Conservation (phyloP, 1,140 invertebrate species). For the Grapholita molesta region DNA sequence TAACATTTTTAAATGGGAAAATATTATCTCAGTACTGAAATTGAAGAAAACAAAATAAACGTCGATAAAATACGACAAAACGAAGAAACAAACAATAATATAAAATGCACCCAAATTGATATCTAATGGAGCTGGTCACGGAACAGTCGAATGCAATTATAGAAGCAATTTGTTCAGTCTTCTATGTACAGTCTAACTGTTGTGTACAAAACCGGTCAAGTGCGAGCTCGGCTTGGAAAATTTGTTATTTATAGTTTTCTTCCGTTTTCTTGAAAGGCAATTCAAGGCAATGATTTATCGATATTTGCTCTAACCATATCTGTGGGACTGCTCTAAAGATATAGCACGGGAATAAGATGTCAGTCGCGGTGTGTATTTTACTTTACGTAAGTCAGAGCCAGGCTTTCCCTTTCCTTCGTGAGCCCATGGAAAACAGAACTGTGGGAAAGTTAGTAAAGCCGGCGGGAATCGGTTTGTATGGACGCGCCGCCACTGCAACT, state of each 20-base stretch:
- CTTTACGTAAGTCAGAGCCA: no score
- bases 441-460: no score
- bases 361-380: no score
- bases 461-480: no score
- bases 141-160: constrained; percentile 9
- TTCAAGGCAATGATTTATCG: no score
- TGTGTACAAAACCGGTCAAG: background rate
- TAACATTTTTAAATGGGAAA: background rate
- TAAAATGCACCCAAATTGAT: constrained; percentile 17
- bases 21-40: background rate
- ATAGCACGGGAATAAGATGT: no score
- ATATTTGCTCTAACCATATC: no score
- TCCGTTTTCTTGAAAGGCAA: no score
- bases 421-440: no score
- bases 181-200: background rate
- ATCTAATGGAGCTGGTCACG: constrained; percentile 6
- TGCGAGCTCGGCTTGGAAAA: background rate
- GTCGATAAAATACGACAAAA: background rate
- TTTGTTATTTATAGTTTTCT: background rate
- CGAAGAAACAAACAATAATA: background rate
- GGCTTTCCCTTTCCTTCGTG: no score
- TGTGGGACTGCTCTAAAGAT: no score
- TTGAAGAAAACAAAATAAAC: background rate
- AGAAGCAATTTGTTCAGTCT: background rate
- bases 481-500: no score